Base-by-base conservation (phyloP, 2,797 vertebrate species). In the Gila robusta region DNA sequence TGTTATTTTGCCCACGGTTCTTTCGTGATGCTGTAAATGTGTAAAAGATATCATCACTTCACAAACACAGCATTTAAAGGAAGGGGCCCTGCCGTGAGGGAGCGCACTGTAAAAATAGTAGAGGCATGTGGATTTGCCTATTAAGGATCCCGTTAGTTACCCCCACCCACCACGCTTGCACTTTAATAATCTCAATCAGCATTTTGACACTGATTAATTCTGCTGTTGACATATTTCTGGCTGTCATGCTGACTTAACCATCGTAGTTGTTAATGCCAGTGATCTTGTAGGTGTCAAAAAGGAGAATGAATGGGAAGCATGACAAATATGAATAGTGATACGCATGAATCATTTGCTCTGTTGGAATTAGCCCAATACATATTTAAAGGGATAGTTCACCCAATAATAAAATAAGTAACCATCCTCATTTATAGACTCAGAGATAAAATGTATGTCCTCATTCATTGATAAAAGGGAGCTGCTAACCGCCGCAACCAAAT, bases 191-290 rank as follows among this genome's bases (percentile, higher is more conserved):
- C 90, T 88, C 92, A 93, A 89, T 94, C 93, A 93, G 86, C 67
- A n/a, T 76, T 87, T 12, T 90, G 93, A 92, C 91, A 89, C 92
- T 93, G 93, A 95, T 92, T 92, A 87, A 92, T 94, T 92, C 89
- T 66, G 92, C 93, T 92, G 93, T 90, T 92, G 93, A 93, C 93
- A 91, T 72, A 77, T 90, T 85, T 88, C 76, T 64, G 86, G 91
- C 91, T 94, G 93, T 93, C 89, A 89, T 54, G 79, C 90, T n/a
- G 91, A 47, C 87, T 81, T 86, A 88, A 91, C 81, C 72, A 79
- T 86, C 84, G 70, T 74, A 14, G 83, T 87, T 44, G 90, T 73
- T 91, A 87, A 90, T 72, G 84, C 23, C 47, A 90, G 88, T 80
- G 87, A 69, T 89, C 89, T 91, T 91, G 89, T 91, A 74, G 92